A percentile compares a stretch with the other conserved stretches of the same genome.
These are phyloP conservation scores for Synergus gifuensis DNA, from an alignment of 2,888 invertebrate species.

Conservation along the genomic window DNA sequence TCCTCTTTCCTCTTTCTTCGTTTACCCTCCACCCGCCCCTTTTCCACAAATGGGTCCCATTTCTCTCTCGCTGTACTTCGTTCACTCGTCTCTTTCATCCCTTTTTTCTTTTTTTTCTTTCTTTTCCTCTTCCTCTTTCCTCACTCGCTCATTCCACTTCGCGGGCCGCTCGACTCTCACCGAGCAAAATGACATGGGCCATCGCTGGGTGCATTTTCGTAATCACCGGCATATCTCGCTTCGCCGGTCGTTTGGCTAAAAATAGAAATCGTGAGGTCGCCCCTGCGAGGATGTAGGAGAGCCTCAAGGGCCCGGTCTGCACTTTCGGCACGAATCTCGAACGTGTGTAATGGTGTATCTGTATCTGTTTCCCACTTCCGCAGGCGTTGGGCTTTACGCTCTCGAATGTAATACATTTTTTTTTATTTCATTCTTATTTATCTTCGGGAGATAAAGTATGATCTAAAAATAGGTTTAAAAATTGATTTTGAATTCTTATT, in stretches of 20 bases:
- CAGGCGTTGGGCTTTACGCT: constrained; percentile 8
- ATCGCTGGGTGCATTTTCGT: constrained; percentile 36
- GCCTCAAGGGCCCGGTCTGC: constrained; percentile 20
- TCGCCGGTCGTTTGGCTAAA: constrained; percentile 34
- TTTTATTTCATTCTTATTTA: too few relatives aligned
- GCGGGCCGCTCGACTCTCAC: constrained; percentile 34
- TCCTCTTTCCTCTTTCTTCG: constrained; percentile 40
- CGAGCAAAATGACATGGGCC: constrained; percentile 34
- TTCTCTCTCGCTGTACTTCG: constrained; percentile 48
- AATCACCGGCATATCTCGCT: constrained; percentile 37
- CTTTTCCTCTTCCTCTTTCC: constrained; percentile 27
- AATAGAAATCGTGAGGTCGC: constrained; percentile 36
- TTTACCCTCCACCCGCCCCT: constrained; percentile 20
- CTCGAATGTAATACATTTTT: too few relatives aligned
- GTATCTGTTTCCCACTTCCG: constrained; percentile 29
- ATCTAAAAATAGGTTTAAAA: too few relatives aligned
- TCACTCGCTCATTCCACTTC: constrained; percentile 40
- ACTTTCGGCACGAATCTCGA: constrained; percentile 34
- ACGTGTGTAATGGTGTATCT: neutral
- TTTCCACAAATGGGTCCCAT: constrained; percentile 48
- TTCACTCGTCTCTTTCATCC: constrained; percentile 48
- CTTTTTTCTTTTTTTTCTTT: constrained; percentile 28
- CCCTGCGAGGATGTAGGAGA: constrained; percentile 22
- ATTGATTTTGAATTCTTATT: too few relatives aligned
- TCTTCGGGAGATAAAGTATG: too few relatives aligned